Conservation (phyloP, 2,888 invertebrate species). For the Cheilosia impressa region DNA sequence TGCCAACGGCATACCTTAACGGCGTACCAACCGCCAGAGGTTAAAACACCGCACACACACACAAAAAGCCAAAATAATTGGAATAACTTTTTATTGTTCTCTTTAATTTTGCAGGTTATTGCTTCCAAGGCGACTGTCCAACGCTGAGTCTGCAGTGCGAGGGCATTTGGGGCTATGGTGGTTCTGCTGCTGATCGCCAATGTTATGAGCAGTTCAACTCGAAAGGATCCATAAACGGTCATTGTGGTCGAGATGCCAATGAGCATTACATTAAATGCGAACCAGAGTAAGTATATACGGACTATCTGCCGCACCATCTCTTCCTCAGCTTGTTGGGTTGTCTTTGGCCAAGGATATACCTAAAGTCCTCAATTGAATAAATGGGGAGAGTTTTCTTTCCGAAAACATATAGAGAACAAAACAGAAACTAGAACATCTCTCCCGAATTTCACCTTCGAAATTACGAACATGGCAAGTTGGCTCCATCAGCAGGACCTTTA, state of each 20-base stretch:
- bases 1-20: not conserved
- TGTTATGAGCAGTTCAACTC: conserved; percentile 98
- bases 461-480: conserved; percentile 31
- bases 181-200: conserved; percentile 91
- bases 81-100: conserved; percentile 48
- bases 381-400: conserved; percentile 2
- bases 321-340: conserved; percentile 2
- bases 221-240: conserved; percentile 97
- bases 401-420: not conserved
- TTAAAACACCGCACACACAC: not conserved
- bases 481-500: not conserved
- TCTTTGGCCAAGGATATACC: conserved; percentile 28
- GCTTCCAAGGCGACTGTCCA: conserved; percentile 96
- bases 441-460: conserved; percentile 25
- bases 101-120: conserved; percentile 86
- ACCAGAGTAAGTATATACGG: conserved; percentile 87
- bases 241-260: conserved; percentile 93
- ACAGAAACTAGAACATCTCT: not conserved
- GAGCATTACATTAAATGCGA: conserved; percentile 94
- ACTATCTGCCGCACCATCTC: conserved; percentile 10
- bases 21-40: conserved; percentile 20
- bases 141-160: conserved; percentile 95
- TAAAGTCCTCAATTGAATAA: conserved; percentile 24
- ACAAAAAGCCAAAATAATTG: not conserved
- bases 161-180: conserved; percentile 96